Evolutionary conservation across 2,888 invertebrate genomes (phyloP).

Genomic region (Pocota personata): DNA sequence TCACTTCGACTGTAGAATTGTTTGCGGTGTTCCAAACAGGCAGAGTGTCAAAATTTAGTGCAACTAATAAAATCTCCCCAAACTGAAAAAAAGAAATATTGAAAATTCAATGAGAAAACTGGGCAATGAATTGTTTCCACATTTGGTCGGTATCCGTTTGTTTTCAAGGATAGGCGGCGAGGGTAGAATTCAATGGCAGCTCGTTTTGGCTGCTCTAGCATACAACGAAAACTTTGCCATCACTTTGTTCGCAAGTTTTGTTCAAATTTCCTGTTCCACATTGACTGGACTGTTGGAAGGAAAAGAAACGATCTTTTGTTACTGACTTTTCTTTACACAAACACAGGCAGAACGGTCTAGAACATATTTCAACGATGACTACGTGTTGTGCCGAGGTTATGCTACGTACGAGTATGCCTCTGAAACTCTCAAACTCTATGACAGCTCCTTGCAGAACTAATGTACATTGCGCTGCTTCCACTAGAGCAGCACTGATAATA

Average conservation of each 20-base stretch:
- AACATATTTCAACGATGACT: conserved; percentile 53
- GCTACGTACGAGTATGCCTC: conserved; percentile 41
- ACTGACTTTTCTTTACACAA: conserved; percentile 14
- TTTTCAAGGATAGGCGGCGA: conserved; percentile 2
- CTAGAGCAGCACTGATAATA: conserved; percentile 47
- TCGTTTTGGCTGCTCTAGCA: conserved; percentile 10
- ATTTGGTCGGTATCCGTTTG: too few species aligned
- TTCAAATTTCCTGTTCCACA: conserved; percentile 67
- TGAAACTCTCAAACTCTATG: conserved; percentile 50
- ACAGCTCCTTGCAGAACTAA: conserved; percentile 58
- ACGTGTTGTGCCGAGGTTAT: conserved; percentile 55
- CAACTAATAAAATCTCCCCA: conserved; percentile 30
- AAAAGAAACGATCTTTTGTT: conserved; percentile 27
- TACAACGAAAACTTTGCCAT: conserved; percentile 41
- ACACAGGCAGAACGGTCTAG: not conserved
- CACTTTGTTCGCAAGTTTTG: conserved; percentile 53
- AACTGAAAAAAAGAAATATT: not conserved
- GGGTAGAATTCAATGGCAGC: not conserved
- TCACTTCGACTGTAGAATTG: conserved; percentile 1
- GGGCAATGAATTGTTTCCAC: conserved; percentile 41
- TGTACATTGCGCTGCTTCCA: conserved; percentile 39
- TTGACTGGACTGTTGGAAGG: not conserved
- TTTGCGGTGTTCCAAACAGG: not conserved
- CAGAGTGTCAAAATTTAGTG: conserved; percentile 34
- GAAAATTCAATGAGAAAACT: conserved; percentile 1